Percentiles rank a stretch among this genome's conserved stretches.
Conservation (phyloP, 2,113 vertebrate genomes). For the Xenopus tropicalis region DNA sequence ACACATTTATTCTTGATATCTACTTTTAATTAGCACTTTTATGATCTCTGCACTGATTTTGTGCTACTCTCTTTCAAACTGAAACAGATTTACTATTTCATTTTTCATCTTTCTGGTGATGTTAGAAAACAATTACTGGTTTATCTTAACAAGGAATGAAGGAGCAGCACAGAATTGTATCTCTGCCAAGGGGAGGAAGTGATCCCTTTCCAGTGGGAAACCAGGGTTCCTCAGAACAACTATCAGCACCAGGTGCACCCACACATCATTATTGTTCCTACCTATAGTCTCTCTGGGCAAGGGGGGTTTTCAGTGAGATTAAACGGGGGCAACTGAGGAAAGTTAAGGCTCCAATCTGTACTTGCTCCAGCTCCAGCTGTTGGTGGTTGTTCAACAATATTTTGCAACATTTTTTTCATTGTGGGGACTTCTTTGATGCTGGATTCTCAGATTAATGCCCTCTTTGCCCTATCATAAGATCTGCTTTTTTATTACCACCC, state of each 20-base stretch:
- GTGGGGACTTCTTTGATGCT: too few relatives aligned
- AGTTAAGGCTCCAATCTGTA: too few relatives aligned
- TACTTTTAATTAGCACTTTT: conserved; percentile 40
- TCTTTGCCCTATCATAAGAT: too few relatives aligned
- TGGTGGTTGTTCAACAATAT: too few relatives aligned
- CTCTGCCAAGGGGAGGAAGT: background rate
- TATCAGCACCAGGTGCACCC: background rate
- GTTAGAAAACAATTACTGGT: conserved; percentile 4
- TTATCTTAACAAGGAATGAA: conserved; percentile 1
- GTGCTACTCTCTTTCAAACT: background rate
- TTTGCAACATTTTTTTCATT: too few relatives aligned
- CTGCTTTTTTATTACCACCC: too few relatives aligned
- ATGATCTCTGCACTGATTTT: conserved; percentile 25
- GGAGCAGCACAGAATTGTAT: background rate
- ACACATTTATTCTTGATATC: conserved; percentile 25
- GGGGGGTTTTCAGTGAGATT: too few relatives aligned
- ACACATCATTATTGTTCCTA: too few relatives aligned
- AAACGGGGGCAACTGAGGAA: too few relatives aligned
- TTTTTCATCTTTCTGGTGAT: background rate
- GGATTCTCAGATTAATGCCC: too few relatives aligned
- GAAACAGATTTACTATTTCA: conserved; percentile 18
- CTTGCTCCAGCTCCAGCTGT: too few relatives aligned
- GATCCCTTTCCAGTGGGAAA: background rate
- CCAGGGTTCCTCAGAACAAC: background rate
- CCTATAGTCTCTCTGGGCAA: too few relatives aligned